A percentile compares a stretch with the other conserved stretches of the same genome.
phyloP scores from a whole-genome alignment of 2,797 vertebrate species.

The Morelia viridis region DNA sequence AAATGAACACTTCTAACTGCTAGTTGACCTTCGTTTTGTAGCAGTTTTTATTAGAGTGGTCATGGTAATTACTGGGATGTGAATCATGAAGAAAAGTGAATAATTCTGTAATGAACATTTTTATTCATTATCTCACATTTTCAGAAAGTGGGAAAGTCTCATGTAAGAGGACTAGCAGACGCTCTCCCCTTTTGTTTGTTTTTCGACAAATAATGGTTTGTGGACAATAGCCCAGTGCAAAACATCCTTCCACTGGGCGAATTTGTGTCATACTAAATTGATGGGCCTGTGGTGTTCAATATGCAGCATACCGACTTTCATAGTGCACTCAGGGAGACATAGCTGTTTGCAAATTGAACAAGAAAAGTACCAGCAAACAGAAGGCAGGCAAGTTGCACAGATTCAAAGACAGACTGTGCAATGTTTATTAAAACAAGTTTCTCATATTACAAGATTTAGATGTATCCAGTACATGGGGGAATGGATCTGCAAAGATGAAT shows the following conservation, averaged over 20 bases:
- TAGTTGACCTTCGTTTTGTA: constrained; percentile 99
- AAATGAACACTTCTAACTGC: constrained; percentile 98
- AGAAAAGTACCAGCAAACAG: neutral
- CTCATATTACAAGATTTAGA: neutral
- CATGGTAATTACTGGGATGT: constrained; percentile 95
- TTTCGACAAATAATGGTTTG: constrained; percentile 70
- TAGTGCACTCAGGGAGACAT: neutral
- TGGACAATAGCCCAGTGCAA: constrained; percentile 60
- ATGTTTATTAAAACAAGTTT: constrained; percentile 16
- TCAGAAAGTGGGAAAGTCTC: constrained; percentile 71
- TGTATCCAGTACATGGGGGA: neutral
- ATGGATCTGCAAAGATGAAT: neutral
- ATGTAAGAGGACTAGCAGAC: constrained; percentile 47
- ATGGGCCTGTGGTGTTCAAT: neutral
- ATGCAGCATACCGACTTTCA: fast-evolving
- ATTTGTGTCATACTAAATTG: constrained; percentile 18
- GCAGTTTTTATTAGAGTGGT: constrained; percentile 93
- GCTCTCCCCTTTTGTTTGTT: constrained; percentile 68
- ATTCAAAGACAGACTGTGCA: neutral
- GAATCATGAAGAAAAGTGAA: constrained; percentile 93
- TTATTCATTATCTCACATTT: constrained; percentile 86
- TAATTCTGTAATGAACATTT: constrained; percentile 94
- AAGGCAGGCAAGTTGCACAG: neutral
- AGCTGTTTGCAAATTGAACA: constrained; percentile 36
- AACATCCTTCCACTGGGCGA: constrained; percentile 38